Conservation (phyloP, 2,797 vertebrate genomes). For the Pterois miles region DNA sequence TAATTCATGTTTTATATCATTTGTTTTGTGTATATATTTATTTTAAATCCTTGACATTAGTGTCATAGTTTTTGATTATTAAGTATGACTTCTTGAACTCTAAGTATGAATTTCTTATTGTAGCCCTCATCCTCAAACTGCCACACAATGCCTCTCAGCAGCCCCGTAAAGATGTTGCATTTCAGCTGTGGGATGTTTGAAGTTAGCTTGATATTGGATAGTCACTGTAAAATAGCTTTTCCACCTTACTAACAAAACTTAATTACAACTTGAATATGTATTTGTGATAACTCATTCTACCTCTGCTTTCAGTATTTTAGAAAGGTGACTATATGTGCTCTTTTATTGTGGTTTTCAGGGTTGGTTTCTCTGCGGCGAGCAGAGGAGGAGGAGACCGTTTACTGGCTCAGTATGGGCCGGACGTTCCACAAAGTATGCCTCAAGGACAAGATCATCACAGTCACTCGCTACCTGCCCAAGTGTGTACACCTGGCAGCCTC, state of each 20-base stretch:
- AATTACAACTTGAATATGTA: background rate
- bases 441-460: slow-evolving; percentile 98
- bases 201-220: background rate
- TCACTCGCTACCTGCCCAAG: slow-evolving; percentile 98
- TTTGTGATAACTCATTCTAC: background rate
- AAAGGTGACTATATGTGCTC: background rate
- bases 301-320: background rate
- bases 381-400: slow-evolving; percentile 92
- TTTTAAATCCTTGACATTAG: too few species aligned
- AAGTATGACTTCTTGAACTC: too few species aligned
- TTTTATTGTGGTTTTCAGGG: slow-evolving; percentile 76
- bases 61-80: too few species aligned
- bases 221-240: background rate
- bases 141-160: too few species aligned
- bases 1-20: background rate
- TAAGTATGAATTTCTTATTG: too few species aligned
- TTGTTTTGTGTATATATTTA: background rate
- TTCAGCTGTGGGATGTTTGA: too few species aligned
- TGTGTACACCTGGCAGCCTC: slow-evolving; percentile 72
- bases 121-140: too few species aligned
- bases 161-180: too few species aligned
- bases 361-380: slow-evolving; percentile 91
- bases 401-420: slow-evolving; percentile 98
- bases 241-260: background rate
- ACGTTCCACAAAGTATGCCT: slow-evolving; percentile 97